phyloP scores from a whole-genome alignment of 2,888 invertebrate genomes.

The Caenorhabditis imperialis region DNA sequence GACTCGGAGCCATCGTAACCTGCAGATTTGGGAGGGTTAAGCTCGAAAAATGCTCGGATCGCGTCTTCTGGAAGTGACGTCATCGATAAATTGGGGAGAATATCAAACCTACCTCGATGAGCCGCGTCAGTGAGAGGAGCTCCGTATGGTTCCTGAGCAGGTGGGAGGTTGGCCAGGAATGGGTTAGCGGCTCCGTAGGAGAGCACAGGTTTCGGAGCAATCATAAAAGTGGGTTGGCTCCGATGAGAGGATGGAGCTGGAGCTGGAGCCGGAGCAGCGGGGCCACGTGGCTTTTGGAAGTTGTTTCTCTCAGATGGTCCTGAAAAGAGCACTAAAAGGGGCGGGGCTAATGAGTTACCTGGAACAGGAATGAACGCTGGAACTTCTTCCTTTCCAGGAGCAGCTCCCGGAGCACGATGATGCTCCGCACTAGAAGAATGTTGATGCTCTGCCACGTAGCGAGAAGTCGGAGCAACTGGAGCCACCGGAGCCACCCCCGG shows the following conservation, averaged over 20 bases:
- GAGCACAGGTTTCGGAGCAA: constrained; percentile 32
- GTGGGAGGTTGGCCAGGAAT: constrained; percentile 44
- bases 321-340: too few species aligned
- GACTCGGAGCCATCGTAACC: constrained; percentile 23
- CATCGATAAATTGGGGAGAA: too few species aligned
- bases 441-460: not conserved
- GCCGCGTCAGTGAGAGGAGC: constrained; percentile 30
- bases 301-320: too few species aligned
- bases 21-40: constrained; percentile 19
- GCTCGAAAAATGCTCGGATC: constrained; percentile 26
- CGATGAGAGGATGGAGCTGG: constrained; percentile 14
- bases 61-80: constrained; percentile 12
- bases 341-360: too few species aligned
- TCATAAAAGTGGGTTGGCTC: too few species aligned
- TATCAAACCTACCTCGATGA: constrained; percentile 11
- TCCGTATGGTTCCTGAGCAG: constrained; percentile 36
- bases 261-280: constrained; percentile 3
- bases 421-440: constrained; percentile 7
- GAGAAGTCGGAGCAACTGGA: not conserved
- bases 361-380: too few species aligned
- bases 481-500: not conserved
- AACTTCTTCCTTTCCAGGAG: too few species aligned
- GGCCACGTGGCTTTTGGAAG: too few species aligned
- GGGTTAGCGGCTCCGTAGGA: constrained; percentile 40
- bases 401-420: constrained; percentile 3